phyloP scores from a whole-genome alignment of 2,113 vertebrate genomes.

The Xenus cinereus region DNA sequence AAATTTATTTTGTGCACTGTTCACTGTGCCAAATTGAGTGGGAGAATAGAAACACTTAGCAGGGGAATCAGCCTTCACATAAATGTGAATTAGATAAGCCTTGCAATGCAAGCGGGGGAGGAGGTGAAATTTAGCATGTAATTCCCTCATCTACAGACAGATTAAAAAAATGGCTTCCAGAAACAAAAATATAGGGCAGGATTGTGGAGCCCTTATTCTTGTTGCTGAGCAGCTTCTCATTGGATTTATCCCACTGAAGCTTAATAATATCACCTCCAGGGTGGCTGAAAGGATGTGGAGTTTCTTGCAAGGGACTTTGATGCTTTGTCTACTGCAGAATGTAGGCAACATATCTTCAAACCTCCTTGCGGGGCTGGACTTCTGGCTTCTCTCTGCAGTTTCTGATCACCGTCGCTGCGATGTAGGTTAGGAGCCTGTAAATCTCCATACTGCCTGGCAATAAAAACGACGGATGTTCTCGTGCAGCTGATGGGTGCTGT shows the following conservation, averaged over 20 bases:
- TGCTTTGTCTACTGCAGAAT: not conserved
- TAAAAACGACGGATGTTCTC: not conserved
- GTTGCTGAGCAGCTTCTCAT: not conserved
- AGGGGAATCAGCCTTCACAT: not conserved
- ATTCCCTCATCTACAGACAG: not conserved
- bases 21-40: slow-evolving; percentile 18
- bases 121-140: not conserved
- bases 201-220: not conserved
- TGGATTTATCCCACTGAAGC: not conserved
- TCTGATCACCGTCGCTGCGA: not conserved
- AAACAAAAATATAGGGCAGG: slow-evolving; percentile 9
- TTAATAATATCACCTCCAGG: not conserved
- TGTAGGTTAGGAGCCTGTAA: not conserved
- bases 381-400: not conserved
- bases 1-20: slow-evolving; percentile 27
- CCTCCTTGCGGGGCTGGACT: not conserved
- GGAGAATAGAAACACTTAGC: slow-evolving; percentile 12
- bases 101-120: not conserved
- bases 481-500: not conserved
- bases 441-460: not conserved
- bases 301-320: not conserved
- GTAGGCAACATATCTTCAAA: not conserved
- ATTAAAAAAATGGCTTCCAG: not conserved
- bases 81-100: not conserved
- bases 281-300: not conserved